These are phyloP conservation scores for Malurus splendens DNA, from an alignment of 2,797 vertebrate species.

Conservation along the genomic window DNA sequence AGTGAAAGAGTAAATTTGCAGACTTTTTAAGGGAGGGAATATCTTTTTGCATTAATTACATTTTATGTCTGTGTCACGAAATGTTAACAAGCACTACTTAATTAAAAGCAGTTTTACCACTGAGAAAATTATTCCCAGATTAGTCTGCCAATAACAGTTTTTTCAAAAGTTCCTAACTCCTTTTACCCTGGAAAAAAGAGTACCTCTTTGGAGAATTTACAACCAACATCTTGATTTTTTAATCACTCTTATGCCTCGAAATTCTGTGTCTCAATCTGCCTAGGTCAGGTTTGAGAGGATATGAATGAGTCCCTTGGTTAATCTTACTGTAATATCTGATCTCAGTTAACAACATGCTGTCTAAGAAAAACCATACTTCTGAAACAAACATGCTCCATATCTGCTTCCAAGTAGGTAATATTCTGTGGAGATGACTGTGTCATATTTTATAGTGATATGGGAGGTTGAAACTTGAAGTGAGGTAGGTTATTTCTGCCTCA, in stretches of 20 bases:
- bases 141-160: neutral
- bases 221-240: neutral
- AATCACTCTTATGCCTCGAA: neutral
- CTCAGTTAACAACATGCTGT: neutral
- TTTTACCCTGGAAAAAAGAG: neutral
- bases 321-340: neutral
- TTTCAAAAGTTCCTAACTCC: neutral
- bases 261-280: neutral
- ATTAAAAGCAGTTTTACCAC: constrained; percentile 24
- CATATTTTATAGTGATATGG: neutral
- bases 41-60: neutral
- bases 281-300: neutral
- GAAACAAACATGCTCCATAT: neutral
- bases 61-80: neutral
- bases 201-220: neutral
- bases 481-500: neutral
- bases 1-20: neutral
- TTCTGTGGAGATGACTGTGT: neutral
- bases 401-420: neutral
- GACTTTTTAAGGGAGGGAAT: neutral
- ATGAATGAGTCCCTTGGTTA: neutral
- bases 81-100: constrained; percentile 5
- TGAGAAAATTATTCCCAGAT: constrained; percentile 26
- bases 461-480: neutral
- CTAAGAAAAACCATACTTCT: neutral